Evolutionary conservation across 2,888 invertebrate species (phyloP).

Genomic region (Polyommatus icarus): DNA sequence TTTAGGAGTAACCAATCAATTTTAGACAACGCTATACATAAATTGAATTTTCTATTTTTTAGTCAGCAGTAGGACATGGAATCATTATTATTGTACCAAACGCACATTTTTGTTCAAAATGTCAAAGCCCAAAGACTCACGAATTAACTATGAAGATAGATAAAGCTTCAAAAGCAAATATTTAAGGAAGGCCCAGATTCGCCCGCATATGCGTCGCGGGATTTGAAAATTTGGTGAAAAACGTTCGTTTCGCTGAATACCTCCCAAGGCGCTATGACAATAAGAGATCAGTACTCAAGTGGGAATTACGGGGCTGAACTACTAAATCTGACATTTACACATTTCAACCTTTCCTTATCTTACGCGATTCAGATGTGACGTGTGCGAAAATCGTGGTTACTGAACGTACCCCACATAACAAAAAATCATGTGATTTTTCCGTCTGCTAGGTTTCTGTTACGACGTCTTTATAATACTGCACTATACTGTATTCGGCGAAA

Average conservation of each 20-base stretch:
- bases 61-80: not conserved
- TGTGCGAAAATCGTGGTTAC: too few species aligned
- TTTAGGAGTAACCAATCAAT: not conserved
- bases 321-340: not conserved
- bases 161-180: not conserved
- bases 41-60: not conserved
- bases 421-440: not conserved
- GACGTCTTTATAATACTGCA: not conserved
- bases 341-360: too few species aligned
- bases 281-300: not conserved
- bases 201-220: not conserved
- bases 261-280: not conserved
- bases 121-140: too few species aligned
- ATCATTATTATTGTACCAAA: too few species aligned
- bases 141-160: too few species aligned
- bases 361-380: too few species aligned
- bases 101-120: too few species aligned
- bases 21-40: not conserved
- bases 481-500: too few species aligned
- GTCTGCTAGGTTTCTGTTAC: not conserved
- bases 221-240: not conserved
- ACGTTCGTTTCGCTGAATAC: not conserved
- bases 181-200: not conserved
- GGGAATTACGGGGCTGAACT: not conserved
- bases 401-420: too few species aligned